phyloP scores from a whole-genome alignment of 2,888 invertebrate genomes.

The Auanema sp. region DNA sequence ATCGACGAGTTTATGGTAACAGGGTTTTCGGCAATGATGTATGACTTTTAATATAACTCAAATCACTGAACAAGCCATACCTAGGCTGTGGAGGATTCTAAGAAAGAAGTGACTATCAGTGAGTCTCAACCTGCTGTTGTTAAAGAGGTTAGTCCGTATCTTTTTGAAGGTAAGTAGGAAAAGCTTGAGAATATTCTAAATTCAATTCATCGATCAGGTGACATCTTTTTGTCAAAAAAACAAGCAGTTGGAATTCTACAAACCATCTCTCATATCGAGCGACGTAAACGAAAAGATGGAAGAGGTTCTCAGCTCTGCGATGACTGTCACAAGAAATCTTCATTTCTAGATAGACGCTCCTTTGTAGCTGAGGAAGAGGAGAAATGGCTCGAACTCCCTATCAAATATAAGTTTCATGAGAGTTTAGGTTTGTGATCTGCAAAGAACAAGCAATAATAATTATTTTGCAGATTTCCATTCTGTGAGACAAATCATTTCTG shows the following conservation, averaged over 20 bases:
- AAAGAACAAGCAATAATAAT: not conserved
- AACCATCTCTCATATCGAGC: constrained; percentile 25
- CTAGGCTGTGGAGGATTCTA: constrained; percentile 44
- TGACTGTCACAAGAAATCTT: not conserved
- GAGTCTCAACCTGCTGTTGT: constrained; percentile 49
- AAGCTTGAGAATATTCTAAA: no score
- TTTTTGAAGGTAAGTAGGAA: constrained; percentile 53
- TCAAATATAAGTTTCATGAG: constrained; percentile 59
- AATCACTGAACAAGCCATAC: not conserved
- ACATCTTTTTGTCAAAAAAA: constrained; percentile 55
- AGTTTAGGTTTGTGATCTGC: constrained; percentile 43
- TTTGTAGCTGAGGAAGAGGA: constrained; percentile 54
- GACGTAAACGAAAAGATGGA: constrained; percentile 6
- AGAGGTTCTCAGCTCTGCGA: not conserved
- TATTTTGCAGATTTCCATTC: constrained; percentile 50
- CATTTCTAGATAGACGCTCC: constrained; percentile 21
- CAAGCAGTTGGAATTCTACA: constrained; percentile 56
- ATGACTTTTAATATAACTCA: constrained; percentile 14
- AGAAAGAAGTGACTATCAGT: constrained; percentile 49
- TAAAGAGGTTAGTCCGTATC: constrained; percentile 49
- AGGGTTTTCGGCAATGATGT: constrained; percentile 55
- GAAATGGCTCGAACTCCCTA: constrained; percentile 51
- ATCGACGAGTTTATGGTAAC: constrained; percentile 46
- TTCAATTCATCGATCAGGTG: constrained; percentile 42
- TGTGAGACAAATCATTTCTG: constrained; percentile 56